phyloP scores from a whole-genome alignment of 1,140 invertebrate species.

The Scaptodrosophila lebanonensis region DNA sequence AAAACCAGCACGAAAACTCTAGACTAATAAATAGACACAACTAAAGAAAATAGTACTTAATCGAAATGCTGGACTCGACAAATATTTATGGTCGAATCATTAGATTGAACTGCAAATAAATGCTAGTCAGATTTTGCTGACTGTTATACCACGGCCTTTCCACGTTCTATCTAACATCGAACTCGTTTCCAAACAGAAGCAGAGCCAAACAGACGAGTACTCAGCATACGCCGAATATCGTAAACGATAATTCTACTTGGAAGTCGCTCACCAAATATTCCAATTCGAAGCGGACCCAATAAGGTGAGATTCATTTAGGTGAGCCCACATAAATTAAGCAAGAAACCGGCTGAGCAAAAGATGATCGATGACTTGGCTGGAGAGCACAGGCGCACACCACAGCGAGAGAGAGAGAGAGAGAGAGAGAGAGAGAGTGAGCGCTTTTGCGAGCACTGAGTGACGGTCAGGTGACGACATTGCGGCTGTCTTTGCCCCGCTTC shows the following conservation, averaged over 20 bases:
- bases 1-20: too few species aligned
- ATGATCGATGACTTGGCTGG: conserved; percentile 58
- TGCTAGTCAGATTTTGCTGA: conserved; percentile 16
- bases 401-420: conserved; percentile 16
- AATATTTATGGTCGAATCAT: too few species aligned
- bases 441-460: conserved; percentile 24
- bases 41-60: too few species aligned
- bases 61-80: too few species aligned
- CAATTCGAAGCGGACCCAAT: conserved; percentile 67
- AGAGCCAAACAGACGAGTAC: conserved; percentile 1
- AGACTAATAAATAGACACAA: too few species aligned
- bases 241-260: too few species aligned
- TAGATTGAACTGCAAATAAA: too few species aligned
- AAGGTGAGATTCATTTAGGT: conserved; percentile 65
- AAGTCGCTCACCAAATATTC: conserved; percentile 27
- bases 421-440: conserved; percentile 4
- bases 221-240: conserved; percentile 58
- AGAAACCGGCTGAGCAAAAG: conserved; percentile 56
- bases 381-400: too few species aligned
- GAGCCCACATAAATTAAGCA: conserved; percentile 48
- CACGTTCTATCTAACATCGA: conserved; percentile 24
- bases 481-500: conserved; percentile 15
- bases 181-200: conserved; percentile 30
- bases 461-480: conserved; percentile 26
- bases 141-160: background rate